These are phyloP conservation scores for Lasiurus borealis DNA, from an alignment of 2,113 vertebrate species.

Conservation along the genomic window DNA sequence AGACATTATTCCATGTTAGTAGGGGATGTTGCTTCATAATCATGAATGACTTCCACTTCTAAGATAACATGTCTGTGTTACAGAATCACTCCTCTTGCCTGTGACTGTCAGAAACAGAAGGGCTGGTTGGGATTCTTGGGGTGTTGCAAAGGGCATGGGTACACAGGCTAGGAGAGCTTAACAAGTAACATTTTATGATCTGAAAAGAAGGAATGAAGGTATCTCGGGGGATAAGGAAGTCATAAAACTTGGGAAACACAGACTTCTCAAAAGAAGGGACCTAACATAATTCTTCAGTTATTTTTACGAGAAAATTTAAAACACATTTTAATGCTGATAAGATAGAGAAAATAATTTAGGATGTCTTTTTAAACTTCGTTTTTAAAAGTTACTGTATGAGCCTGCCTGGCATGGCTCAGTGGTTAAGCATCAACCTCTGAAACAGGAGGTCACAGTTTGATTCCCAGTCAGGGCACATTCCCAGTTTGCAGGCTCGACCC, in stretches of 20 bases:
- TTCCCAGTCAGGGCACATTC: too few species aligned
- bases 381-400: neutral
- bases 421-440: too few species aligned
- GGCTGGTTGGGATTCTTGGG: accelerated
- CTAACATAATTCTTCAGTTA: neutral
- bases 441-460: too few species aligned
- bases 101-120: neutral
- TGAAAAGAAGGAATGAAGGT: neutral
- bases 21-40: neutral
- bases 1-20: neutral
- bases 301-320: constrained; percentile 51
- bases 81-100: neutral
- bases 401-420: too few species aligned
- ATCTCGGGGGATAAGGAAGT: neutral
- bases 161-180: too few species aligned
- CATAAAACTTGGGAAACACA: neutral
- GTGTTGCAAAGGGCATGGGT: neutral
- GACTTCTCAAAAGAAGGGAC: neutral
- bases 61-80: neutral
- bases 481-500: too few species aligned
- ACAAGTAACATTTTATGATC: neutral
- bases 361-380: constrained; percentile 7
- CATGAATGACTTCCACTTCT: neutral
- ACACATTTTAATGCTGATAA: neutral
- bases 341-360: constrained; percentile 32